A percentile compares a stretch with the other conserved stretches of the same genome.
These are phyloP conservation scores for Crepidodera aurea DNA, from an alignment of 2,888 invertebrate species.

Conservation along the genomic window DNA sequence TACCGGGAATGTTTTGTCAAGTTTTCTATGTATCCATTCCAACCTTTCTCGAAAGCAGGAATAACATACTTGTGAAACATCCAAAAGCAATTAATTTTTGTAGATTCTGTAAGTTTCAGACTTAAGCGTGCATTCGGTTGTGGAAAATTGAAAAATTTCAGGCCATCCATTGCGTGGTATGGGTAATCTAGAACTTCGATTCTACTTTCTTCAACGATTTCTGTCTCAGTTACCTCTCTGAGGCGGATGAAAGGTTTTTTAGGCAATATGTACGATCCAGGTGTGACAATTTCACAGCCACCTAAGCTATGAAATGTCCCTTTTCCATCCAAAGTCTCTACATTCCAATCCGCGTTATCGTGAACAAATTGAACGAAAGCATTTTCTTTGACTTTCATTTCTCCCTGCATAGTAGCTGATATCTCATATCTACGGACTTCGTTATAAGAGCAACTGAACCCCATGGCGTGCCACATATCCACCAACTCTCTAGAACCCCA, in stretches of 20 bases:
- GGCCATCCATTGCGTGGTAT: background rate
- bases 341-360: slow-evolving; percentile 12
- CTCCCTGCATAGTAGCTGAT: background rate
- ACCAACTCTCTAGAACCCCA: slow-evolving; percentile 1
- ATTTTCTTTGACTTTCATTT: background rate
- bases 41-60: background rate
- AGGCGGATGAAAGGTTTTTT: background rate
- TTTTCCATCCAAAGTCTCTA: slow-evolving; percentile 9
- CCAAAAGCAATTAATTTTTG: slow-evolving; percentile 18
- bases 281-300: background rate
- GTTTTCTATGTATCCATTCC: slow-evolving; percentile 41
- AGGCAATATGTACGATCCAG: background rate
- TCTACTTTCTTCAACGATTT: slow-evolving; percentile 11
- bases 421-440: background rate
- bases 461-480: background rate
- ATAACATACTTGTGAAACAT: slow-evolving; percentile 10
- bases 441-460: background rate
- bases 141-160: slow-evolving; percentile 8
- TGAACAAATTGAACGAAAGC: slow-evolving; percentile 6
- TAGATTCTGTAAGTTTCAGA: slow-evolving; percentile 2
- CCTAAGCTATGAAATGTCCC: slow-evolving; percentile 6
- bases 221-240: slow-evolving; percentile 7
- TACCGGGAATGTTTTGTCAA: slow-evolving; percentile 29
- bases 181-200: slow-evolving; percentile 2
- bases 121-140: slow-evolving; percentile 5